Conservation (phyloP, 2,888 invertebrate genomes). For the Drosophila parthenogenetica region DNA sequence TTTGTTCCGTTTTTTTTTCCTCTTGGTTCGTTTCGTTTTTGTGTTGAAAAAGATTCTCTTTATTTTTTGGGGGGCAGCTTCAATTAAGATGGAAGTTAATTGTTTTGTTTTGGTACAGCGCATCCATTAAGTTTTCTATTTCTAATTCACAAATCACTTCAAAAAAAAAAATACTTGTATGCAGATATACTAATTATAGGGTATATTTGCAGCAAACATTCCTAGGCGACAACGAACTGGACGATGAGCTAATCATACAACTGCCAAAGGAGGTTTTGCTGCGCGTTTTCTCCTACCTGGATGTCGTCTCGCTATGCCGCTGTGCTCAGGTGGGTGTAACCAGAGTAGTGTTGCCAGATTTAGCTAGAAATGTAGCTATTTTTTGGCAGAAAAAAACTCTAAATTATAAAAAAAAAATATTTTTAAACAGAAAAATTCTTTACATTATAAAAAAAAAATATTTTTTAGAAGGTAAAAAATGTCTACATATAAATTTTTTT, state of each 20-base stretch:
- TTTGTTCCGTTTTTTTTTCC: conserved; percentile 52
- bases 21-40: conserved; percentile 12
- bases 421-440: too few species aligned
- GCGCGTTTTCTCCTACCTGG: conserved; percentile 97
- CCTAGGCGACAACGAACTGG: conserved; percentile 84
- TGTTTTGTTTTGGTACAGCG: conserved; percentile 57
- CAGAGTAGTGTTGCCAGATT: too few species aligned
- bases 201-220: conserved; percentile 83
- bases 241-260: conserved; percentile 87
- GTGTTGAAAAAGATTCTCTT: conserved; percentile 1
- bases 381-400: neutral
- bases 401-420: too few species aligned
- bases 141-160: conserved; percentile 30
- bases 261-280: conserved; percentile 98
- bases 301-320: conserved; percentile 97
- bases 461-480: too few species aligned
- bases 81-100: conserved; percentile 51
- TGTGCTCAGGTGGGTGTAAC: conserved; percentile 92
- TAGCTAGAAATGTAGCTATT: too few species aligned
- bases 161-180: conserved; percentile 3
- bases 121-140: conserved; percentile 39
- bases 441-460: too few species aligned
- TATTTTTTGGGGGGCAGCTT: conserved; percentile 32
- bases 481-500: too few species aligned
- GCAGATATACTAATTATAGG: conserved; percentile 10